Percentiles rank a stretch among this genome's conserved stretches.
Evolutionary conservation across 2,797 vertebrate genomes (phyloP).

Genomic region (Rhynchotus rufescens): DNA sequence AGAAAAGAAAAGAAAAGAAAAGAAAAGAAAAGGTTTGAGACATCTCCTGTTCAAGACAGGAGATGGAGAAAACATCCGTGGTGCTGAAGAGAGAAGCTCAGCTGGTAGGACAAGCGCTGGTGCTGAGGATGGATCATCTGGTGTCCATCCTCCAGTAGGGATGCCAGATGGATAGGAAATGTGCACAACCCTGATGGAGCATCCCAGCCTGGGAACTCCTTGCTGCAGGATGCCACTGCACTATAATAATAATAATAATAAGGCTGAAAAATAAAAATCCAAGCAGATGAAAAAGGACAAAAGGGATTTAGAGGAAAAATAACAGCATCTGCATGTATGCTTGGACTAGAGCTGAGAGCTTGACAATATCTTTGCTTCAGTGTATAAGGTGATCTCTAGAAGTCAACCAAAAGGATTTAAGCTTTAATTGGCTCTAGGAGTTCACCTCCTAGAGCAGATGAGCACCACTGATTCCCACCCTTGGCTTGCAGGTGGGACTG

Average conservation of each 20-base stretch:
- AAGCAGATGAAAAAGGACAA: neutral
- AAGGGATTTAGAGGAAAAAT: neutral
- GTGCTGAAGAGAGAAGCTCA: neutral
- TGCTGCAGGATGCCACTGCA: neutral
- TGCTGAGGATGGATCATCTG: neutral
- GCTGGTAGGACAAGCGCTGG: neutral
- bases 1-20: too few species aligned
- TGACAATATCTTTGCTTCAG: neutral
- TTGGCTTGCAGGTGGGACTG: neutral
- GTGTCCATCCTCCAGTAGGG: neutral
- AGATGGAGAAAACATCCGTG: neutral
- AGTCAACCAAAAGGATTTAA: neutral
- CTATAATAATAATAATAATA: neutral
- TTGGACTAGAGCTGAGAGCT: neutral
- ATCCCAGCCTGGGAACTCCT: neutral
- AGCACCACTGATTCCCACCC: neutral
- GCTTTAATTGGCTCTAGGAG: too few species aligned
- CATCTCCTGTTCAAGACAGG: neutral
- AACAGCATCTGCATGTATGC: neutral
- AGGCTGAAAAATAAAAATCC: too few species aligned
- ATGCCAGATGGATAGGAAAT: rapidly evolving
- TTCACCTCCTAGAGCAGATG: neutral
- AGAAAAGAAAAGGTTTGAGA: neutral
- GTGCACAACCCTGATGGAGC: rapidly evolving
- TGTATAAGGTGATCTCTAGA: neutral